Conservation (phyloP, 2,113 vertebrate genomes). For the Dolichallabes microphthalmus region DNA sequence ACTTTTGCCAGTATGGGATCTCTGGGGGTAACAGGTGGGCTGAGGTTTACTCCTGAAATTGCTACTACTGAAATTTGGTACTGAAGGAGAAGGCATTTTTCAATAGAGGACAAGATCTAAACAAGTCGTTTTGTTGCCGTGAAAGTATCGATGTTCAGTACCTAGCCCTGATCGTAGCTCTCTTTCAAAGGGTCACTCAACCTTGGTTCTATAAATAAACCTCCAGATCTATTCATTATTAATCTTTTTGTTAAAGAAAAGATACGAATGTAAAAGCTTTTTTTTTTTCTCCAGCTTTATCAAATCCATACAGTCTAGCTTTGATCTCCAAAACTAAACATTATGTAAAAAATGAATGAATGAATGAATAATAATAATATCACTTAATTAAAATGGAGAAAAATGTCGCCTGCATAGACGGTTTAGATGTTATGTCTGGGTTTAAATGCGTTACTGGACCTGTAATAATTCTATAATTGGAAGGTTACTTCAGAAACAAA, state of each 20-base stretch:
- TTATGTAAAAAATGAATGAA: no score
- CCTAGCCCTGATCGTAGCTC: neutral
- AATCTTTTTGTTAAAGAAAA: neutral
- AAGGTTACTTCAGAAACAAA: neutral
- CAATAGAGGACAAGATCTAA: no score
- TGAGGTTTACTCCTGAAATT: no score
- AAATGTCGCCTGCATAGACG: neutral
- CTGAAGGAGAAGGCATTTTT: no score
- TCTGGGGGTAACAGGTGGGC: no score
- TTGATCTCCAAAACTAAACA: neutral
- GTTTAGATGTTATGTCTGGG: neutral
- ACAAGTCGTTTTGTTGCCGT: no score
- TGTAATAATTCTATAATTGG: neutral
- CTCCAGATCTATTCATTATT: neutral
- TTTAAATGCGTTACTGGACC: neutral
- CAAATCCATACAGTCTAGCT: neutral
- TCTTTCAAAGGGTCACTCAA: neutral
- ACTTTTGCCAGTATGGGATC: no score
- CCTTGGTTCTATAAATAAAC: neutral
- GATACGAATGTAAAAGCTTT: neutral
- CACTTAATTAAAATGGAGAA: neutral
- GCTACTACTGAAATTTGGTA: no score
- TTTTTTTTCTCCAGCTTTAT: neutral
- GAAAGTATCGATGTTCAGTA: no score
- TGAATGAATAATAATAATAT: neutral